These are phyloP conservation scores for Pimephales promelas DNA, from an alignment of 2,113 vertebrate species.

Conservation along the genomic window DNA sequence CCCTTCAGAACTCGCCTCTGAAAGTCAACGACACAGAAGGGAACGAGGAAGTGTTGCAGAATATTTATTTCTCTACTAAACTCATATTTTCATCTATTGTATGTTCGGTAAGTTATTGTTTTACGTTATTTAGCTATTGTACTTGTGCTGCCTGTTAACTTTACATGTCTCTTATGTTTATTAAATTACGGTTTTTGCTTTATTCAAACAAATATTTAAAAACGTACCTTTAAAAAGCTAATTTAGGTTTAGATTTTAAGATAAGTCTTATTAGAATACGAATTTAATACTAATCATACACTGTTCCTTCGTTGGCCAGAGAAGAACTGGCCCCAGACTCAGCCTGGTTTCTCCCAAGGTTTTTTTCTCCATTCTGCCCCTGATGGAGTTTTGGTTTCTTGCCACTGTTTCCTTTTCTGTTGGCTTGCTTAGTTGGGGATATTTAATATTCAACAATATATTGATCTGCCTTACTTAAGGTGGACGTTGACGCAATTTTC, in stretches of 20 bases:
- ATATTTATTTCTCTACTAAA: neutral
- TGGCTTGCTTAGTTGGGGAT: too few species aligned
- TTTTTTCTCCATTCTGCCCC: too few species aligned
- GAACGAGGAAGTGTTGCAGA: conserved; percentile 48
- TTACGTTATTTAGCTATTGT: neutral
- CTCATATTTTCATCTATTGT: neutral
- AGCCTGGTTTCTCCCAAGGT: too few species aligned
- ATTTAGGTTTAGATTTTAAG: neutral
- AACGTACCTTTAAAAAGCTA: neutral
- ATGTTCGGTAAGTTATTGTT: conserved; percentile 27
- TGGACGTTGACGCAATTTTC: too few species aligned
- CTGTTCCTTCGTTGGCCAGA: too few species aligned
- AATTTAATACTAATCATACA: too few species aligned
- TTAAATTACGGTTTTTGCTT: neutral
- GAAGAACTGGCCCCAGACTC: too few species aligned
- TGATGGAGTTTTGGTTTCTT: too few species aligned
- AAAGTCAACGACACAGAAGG: neutral
- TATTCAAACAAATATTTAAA: neutral
- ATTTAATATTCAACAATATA: too few species aligned
- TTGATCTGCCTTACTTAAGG: too few species aligned
- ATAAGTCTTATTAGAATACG: neutral
- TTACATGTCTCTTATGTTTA: neutral
- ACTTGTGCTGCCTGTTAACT: neutral
- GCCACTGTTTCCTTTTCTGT: too few species aligned
- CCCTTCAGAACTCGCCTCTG: neutral